Conservation (phyloP, 2,113 vertebrate genomes). For the Pteronura brasiliensis region DNA sequence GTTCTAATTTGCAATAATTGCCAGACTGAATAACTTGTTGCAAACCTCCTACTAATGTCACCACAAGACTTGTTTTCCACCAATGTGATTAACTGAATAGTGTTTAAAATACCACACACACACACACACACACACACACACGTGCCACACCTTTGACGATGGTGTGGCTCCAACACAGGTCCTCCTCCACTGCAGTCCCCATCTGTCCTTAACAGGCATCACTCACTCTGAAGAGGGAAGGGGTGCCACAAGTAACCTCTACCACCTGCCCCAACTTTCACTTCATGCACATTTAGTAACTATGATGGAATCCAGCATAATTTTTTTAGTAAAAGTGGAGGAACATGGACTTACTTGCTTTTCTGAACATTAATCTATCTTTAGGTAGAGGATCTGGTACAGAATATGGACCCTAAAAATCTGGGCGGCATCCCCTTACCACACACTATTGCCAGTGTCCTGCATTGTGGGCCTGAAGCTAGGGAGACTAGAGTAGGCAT, state of each 20-base stretch:
- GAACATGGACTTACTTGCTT: constrained; percentile 37
- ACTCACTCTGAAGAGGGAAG: constrained; percentile 45
- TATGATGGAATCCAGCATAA: constrained; percentile 47
- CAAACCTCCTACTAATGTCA: constrained; percentile 68
- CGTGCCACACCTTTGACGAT: constrained; percentile 33
- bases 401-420: background rate
- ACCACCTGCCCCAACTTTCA: constrained; percentile 75
- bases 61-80: constrained; percentile 60
- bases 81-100: constrained; percentile 80
- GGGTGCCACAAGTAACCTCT: constrained; percentile 54
- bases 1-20: constrained; percentile 75
- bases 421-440: background rate
- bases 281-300: constrained; percentile 66
- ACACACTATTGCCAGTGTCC: accelerated
- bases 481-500: background rate
- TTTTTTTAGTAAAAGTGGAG: constrained; percentile 68
- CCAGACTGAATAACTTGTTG: constrained; percentile 66
- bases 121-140: background rate
- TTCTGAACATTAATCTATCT: constrained; percentile 46
- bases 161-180: background rate
- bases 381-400: background rate
- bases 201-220: constrained; percentile 72
- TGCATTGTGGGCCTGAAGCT: background rate
- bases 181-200: constrained; percentile 60
- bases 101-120: constrained; percentile 52